phyloP scores from a whole-genome alignment of 2,888 invertebrate species.

The Salticus scenicus region DNA sequence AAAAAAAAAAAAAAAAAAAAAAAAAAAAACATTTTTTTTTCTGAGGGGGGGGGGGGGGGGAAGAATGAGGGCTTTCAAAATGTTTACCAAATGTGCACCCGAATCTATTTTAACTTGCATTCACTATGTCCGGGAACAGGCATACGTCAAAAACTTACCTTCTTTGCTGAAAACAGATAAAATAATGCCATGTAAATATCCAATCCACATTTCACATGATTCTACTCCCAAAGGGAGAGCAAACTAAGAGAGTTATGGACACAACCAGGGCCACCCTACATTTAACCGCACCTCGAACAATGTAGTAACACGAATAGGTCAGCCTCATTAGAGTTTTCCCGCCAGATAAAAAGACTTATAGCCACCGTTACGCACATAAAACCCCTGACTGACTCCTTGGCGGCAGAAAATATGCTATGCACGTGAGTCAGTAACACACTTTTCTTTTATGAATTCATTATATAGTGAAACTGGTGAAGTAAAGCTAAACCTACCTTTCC shows the following conservation, averaged over 20 bases:
- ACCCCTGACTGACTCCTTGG: conserved; percentile 44
- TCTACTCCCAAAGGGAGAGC: not conserved
- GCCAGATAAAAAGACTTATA: conserved; percentile 46
- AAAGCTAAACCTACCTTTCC: conserved; percentile 60
- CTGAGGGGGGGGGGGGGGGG: no score
- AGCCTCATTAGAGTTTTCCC: conserved; percentile 35
- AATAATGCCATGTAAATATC: conserved; percentile 53
- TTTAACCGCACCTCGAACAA: conserved; percentile 9
- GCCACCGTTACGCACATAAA: conserved; percentile 27
- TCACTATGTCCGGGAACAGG: not conserved
- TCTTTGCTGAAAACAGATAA: conserved; percentile 60
- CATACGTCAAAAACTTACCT: conserved; percentile 32
- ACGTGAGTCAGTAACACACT: conserved; percentile 37
- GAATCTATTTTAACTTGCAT: no score
- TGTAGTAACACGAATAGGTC: conserved; percentile 34
- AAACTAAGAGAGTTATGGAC: not conserved
- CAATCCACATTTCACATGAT: conserved; percentile 26
- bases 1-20: no score
- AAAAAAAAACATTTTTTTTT: no score
- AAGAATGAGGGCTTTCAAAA: no score
- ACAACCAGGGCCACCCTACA: conserved; percentile 6
- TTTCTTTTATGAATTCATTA: not conserved
- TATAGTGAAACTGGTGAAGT: not conserved
- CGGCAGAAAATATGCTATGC: conserved; percentile 52
- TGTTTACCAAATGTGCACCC: no score